Percentiles rank a stretch among this genome's conserved stretches.
phyloP scores from a whole-genome alignment of 2,797 vertebrate genomes.

The Nannoperca australis region DNA sequence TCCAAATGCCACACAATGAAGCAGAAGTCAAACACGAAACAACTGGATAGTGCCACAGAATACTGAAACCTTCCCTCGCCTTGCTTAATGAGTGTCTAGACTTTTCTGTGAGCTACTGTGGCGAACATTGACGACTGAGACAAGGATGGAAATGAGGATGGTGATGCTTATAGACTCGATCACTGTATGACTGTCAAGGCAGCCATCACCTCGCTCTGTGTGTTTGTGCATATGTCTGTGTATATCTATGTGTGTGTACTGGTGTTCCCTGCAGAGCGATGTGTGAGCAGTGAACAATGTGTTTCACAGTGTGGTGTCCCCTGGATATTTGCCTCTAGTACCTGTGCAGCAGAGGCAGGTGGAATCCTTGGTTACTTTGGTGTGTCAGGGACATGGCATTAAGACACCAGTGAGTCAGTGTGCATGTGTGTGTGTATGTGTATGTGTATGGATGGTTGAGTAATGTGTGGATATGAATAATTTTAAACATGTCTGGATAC shows the following conservation, averaged over 20 bases:
- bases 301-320: constrained; percentile 67
- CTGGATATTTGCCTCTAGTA: constrained; percentile 63
- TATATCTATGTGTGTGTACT: neutral
- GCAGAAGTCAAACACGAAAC: constrained; percentile 7
- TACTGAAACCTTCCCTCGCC: constrained; percentile 17
- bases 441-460: constrained; percentile 13
- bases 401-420: constrained; percentile 23
- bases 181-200: constrained; percentile 45
- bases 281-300: constrained; percentile 73
- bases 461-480: constrained; percentile 39
- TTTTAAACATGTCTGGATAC: constrained; percentile 31
- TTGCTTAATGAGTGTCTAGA: constrained; percentile 30
- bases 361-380: constrained; percentile 57
- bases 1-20: neutral
- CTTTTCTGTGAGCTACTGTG: constrained; percentile 20
- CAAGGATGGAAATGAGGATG: constrained; percentile 53
- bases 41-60: neutral
- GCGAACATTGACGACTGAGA: constrained; percentile 41
- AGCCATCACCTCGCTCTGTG: constrained; percentile 33
- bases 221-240: neutral
- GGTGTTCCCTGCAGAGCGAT: constrained; percentile 44
- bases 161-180: constrained; percentile 48
- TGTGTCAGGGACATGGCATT: constrained; percentile 39
- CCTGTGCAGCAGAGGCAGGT: constrained; percentile 61
- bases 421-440: constrained; percentile 17